Base-by-base conservation (phyloP, 2,888 invertebrate species). In the Tetanocera ferruginea region DNA sequence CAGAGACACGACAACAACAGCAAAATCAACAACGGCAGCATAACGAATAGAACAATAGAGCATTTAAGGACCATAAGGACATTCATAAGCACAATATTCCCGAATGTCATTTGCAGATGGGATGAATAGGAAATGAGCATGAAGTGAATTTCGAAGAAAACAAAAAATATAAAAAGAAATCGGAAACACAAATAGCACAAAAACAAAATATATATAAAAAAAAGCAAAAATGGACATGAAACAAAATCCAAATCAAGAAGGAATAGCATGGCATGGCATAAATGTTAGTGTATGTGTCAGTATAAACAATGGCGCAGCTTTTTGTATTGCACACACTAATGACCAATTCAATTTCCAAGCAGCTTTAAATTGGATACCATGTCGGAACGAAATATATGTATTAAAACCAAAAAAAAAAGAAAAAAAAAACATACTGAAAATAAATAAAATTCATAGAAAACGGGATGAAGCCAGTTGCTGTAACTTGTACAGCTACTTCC, bases 101-200 rank as follows among this genome's bases (percentile, higher is more conserved):
- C 69, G 49, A 69, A 69, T 69, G 69, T 69, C 51, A 17, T 14
- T 51, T 49, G 49, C 69, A 23, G 51, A 69, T 28, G 69, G 51
- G 25, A 69, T 69, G 69, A 49, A 69, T 69, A 69, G 49, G 69
- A 69, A 69, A 69, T 69, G 69, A 69, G 69, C 69, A 28, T 28
- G 14, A 60, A 60, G 60, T 14, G 17, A 37, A 37, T 19, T 23
- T 19, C 5, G 5, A 60, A 60, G 11, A 3, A 60, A 28, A 60
- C n/a, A n/a, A n/a, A n/a, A n/a, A n/a, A n/a, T n/a, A n/a, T n/a
- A n/a, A 60, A 3, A 23, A 60, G 28, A 60, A 60, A 60, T 60
- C 60, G 28, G 17, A 28, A 19, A 57, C 57, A 28, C 25, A 60
- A 60, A 60, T 25, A 57, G n/a, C n/a, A 23, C 3, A 6, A 23